A percentile compares a stretch with the other conserved stretches of the same genome.
Evolutionary conservation across 2,888 invertebrate species (phyloP).

Genomic region (Tricholauxania praeusta): DNA sequence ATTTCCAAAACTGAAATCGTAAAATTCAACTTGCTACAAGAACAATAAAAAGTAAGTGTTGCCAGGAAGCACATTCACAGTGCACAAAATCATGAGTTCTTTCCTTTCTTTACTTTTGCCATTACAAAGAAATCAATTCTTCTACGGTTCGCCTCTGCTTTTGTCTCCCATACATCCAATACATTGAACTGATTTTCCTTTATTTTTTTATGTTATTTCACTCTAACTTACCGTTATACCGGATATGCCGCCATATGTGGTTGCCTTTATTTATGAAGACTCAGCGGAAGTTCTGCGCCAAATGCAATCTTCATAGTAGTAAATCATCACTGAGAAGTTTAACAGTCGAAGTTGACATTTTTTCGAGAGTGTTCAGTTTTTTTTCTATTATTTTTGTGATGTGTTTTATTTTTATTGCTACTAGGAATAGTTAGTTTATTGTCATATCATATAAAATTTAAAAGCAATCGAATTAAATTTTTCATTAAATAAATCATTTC

Average conservation of each 20-base stretch:
- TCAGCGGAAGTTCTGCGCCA: slow-evolving; percentile 46
- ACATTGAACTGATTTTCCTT: neutral
- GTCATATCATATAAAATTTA: no score
- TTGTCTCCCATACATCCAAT: neutral
- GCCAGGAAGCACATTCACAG: neutral
- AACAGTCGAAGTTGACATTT: neutral
- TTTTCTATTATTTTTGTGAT: neutral
- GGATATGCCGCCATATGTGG: slow-evolving; percentile 60
- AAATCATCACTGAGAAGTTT: slow-evolving; percentile 45
- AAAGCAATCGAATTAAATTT: no score
- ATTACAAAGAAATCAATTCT: neutral
- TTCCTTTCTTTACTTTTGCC: neutral
- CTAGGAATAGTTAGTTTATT: neutral
- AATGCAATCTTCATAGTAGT: slow-evolving; percentile 46
- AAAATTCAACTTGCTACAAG: slow-evolving; percentile 10
- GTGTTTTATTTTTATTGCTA: neutral
- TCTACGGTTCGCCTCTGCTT: neutral
- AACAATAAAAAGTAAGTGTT: slow-evolving; percentile 5
- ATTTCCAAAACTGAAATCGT: neutral
- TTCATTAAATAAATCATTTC: no score
- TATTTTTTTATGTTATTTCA: neutral
- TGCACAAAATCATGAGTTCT: neutral
- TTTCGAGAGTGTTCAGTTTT: neutral
- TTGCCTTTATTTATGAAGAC: slow-evolving; percentile 56
- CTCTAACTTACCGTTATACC: slow-evolving; percentile 44